Base-by-base conservation (phyloP, 2,888 invertebrate genomes). In the Homarus gammarus region DNA sequence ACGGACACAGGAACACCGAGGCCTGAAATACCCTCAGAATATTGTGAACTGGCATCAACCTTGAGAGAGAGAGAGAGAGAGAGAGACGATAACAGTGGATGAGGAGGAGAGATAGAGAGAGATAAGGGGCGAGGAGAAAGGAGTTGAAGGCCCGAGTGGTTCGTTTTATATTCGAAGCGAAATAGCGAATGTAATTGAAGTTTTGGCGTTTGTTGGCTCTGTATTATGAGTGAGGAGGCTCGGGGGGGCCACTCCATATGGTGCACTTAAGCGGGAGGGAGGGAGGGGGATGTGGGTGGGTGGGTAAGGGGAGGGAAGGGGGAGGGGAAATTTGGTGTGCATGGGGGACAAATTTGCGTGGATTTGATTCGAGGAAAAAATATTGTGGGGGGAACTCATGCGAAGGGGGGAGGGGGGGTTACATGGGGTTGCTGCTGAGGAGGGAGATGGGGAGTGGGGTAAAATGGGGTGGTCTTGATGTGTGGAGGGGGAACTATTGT, bases 191-290 rank as follows among this genome's bases (percentile, higher is more conserved):
- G 56, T 84, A 84, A 84, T 84, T 84, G 84, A 51, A 56, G 84
- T 56, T 84, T 36, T 56, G 84, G 38, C 84, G 73, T 84, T 75
- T 84, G 84, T 84, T 84, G 75, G 84, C 61, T 84, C 33, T 73
- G 84, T 73, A 84, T 84, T 84, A 84, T 75, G 84, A 84, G 73
- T 75, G 84, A 84, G 51, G 38, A 64, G 84, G 22, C 84, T 84
- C 84, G n/a, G 12, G 84, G 84, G 73, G 84, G 36, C 73, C 51
- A 56, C 84, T 72, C 72, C 36, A 72, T 38, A 72, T 36, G 36
- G 33, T 36, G 15, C 38, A 12, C 68, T 73, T 44, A 36, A 1
- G 8, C 2, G 49, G 38, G 36, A 12, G 56, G 22, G 31, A 33
- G 31, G 31, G 31, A 27, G 49, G 31, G 49, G 31, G 49, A 27